A percentile compares a stretch with the other conserved stretches of the same genome.
phyloP scores from a whole-genome alignment of 2,113 vertebrate species.

The Alethe castanea region DNA sequence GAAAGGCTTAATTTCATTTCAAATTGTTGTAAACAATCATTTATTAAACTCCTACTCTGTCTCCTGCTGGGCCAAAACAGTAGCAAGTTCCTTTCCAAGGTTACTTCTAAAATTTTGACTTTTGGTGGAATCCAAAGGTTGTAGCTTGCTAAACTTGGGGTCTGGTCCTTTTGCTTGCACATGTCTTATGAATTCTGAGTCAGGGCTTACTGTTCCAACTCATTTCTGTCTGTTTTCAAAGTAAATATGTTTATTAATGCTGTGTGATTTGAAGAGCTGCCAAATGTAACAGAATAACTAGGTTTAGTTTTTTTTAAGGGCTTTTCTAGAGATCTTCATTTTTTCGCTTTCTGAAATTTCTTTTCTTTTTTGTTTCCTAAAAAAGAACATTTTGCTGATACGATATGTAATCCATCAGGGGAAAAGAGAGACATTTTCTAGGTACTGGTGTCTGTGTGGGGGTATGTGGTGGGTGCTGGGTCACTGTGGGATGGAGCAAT shows the following conservation, averaged over 20 bases:
- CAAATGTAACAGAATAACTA: neutral
- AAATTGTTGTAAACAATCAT: conserved; percentile 21
- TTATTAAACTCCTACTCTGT: neutral
- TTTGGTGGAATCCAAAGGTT: neutral
- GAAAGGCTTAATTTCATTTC: conserved; percentile 30
- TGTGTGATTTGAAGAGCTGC: neutral
- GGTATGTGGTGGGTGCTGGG: neutral
- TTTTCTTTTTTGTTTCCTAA: neutral
- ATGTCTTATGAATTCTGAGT: neutral
- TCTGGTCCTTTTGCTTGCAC: neutral
- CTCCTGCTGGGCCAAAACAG: neutral
- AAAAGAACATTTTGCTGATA: neutral
- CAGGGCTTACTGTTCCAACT: neutral
- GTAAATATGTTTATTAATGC: conserved; percentile 6
- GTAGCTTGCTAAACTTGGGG: neutral
- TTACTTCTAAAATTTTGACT: neutral
- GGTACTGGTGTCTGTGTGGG: neutral
- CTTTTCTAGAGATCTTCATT: neutral
- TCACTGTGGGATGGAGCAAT: neutral
- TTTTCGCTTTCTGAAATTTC: neutral
- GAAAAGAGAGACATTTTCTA: neutral
- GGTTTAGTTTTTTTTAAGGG: neutral
- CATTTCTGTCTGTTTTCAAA: neutral
- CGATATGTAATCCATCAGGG: neutral
- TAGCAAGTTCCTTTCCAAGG: neutral